A percentile compares a stretch with the other conserved stretches of the same genome.
phyloP scores from a whole-genome alignment of 2,797 vertebrate genomes.

The Bradypodion ventrale region DNA sequence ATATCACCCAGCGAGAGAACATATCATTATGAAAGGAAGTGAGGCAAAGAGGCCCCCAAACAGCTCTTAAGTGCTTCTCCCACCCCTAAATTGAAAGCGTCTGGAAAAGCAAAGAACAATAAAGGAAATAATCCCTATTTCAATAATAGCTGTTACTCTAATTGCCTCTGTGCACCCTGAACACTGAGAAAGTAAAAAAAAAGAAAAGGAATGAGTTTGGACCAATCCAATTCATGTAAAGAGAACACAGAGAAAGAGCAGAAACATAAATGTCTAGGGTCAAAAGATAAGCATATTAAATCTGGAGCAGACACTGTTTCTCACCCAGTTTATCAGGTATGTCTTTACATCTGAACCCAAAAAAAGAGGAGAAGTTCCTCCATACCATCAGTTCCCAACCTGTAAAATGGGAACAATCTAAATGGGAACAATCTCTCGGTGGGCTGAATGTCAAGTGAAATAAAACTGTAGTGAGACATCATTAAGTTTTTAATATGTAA shows the following conservation, averaged over 20 bases:
- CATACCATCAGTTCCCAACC: neutral
- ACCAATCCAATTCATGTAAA: neutral
- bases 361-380: neutral
- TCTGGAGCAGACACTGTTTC: neutral
- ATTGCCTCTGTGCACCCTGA: conserved; percentile 32
- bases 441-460: neutral
- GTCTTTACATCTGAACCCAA: neutral
- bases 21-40: conserved; percentile 48
- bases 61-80: conserved; percentile 44
- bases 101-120: conserved; percentile 43
- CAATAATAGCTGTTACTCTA: conserved; percentile 31
- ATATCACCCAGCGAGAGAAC: conserved; percentile 45
- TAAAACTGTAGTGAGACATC: neutral
- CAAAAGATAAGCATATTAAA: neutral
- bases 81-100: conserved; percentile 38
- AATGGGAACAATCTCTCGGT: neutral
- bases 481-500: neutral
- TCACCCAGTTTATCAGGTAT: neutral
- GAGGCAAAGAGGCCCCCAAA: conserved; percentile 45
- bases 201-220: neutral
- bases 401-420: neutral
- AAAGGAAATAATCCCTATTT: conserved; percentile 36
- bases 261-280: neutral
- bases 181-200: neutral
- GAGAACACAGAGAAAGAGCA: neutral